A percentile compares a stretch with the other conserved stretches of the same genome.
Evolutionary conservation across 2,888 invertebrate species (phyloP).

Genomic region (Dioctria linearis): DNA sequence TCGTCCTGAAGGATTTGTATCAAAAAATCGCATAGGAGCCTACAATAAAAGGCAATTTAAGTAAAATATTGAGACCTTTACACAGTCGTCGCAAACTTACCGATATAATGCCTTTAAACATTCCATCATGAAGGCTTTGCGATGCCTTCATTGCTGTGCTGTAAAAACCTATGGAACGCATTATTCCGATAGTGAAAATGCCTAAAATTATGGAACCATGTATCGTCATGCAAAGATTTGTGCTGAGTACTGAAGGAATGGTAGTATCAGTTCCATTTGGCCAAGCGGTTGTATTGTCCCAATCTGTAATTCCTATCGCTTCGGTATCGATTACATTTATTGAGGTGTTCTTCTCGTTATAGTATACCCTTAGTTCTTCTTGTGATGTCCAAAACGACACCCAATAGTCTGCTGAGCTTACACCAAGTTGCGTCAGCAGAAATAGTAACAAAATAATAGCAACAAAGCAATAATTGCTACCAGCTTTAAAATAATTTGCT

Average conservation of each 20-base stretch:
- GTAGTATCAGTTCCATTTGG: background rate
- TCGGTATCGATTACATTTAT: background rate
- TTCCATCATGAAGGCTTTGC: conserved; percentile 78
- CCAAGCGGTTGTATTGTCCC: background rate
- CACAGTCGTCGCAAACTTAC: conserved; percentile 25
- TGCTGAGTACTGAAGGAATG: conserved; percentile 25
- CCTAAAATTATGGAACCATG: conserved; percentile 74
- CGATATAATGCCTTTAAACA: conserved; percentile 74
- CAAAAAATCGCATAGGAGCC: conserved; percentile 81
- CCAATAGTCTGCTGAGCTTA: conserved; percentile 80
- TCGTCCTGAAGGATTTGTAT: conserved; percentile 85
- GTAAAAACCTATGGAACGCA: conserved; percentile 78
- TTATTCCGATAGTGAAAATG: conserved; percentile 74
- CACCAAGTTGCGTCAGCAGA: conserved; percentile 75
- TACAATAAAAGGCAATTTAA: conserved; percentile 61
- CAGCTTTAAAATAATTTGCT: conserved; percentile 73
- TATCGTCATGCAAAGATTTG: conserved; percentile 74
- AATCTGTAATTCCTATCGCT: background rate
- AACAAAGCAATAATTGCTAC: conserved; percentile 71
- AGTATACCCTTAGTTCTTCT: conserved; percentile 61
- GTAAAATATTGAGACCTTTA: background rate
- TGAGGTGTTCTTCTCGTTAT: conserved; percentile 10
- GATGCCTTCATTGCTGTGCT: conserved; percentile 78
- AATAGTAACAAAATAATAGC: conserved; percentile 71
- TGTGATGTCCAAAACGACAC: conserved; percentile 76